Conservation (phyloP, 1,140 invertebrate species). For the Polypedilum vanderplanki region DNA sequence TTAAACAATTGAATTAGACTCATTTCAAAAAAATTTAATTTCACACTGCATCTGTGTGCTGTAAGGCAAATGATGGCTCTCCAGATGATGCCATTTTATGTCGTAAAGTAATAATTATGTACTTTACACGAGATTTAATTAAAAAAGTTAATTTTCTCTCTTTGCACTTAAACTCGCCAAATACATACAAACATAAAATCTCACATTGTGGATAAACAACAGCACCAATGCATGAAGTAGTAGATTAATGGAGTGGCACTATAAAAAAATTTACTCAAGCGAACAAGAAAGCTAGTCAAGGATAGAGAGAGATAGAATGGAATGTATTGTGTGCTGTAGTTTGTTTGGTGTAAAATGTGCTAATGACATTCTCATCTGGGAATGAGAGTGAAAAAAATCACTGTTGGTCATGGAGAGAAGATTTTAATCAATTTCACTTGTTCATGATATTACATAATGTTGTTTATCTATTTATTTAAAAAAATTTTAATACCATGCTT, state of each 20-base stretch:
- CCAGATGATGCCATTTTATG: conserved; percentile 38
- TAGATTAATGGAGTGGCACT: background rate
- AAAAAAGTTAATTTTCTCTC: conserved; percentile 8
- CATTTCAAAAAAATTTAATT: conserved; percentile 30
- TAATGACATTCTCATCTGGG: conserved; percentile 11
- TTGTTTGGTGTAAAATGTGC: background rate
- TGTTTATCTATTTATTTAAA: background rate
- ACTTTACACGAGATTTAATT: background rate
- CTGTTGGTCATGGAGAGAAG: background rate
- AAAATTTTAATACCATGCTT: background rate
- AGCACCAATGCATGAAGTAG: background rate
- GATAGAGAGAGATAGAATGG: background rate
- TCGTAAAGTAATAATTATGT: conserved; percentile 23
- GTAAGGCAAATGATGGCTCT: conserved; percentile 29
- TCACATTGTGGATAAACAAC: background rate
- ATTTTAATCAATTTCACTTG: conserved; percentile 4
- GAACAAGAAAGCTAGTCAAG: background rate
- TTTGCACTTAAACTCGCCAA: background rate
- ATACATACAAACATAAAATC: background rate
- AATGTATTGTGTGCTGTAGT: background rate
- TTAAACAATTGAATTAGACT: conserved; percentile 42
- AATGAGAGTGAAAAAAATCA: background rate
- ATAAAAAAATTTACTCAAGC: background rate
- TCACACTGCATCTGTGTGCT: background rate
- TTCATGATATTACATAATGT: background rate